A percentile compares a stretch with the other conserved stretches of the same genome.
These are phyloP conservation scores for Reticulitermes lucifugus DNA, from an alignment of 2,888 invertebrate species.

Conservation along the genomic window DNA sequence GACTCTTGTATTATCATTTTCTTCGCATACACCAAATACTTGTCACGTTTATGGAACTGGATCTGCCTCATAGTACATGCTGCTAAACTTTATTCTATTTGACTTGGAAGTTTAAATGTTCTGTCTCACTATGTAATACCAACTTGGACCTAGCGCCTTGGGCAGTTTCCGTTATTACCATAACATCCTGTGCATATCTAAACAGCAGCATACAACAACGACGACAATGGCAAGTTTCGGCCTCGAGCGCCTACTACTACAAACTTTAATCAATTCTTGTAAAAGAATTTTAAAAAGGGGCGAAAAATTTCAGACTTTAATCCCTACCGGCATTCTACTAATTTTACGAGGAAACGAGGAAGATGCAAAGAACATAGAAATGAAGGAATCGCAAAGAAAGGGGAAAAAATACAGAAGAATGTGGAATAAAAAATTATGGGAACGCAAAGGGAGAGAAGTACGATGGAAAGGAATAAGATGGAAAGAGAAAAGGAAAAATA, in stretches of 20 bases:
- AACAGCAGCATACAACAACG: neutral
- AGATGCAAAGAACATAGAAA: neutral
- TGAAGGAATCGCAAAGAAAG: neutral
- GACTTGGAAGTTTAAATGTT: constrained; percentile 1
- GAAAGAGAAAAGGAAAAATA: too few relatives aligned
- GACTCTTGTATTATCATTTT: neutral
- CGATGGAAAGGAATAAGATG: too few relatives aligned
- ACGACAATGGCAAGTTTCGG: neutral
- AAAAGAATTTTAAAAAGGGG: neutral
- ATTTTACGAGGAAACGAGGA: neutral
- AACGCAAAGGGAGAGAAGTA: neutral
- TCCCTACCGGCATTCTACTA: neutral
- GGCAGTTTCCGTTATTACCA: neutral
- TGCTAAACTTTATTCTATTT: constrained; percentile 1
- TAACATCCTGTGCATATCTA: constrained; percentile 15
- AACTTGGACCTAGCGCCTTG: neutral
- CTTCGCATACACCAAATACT: neutral
- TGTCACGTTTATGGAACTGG: neutral
- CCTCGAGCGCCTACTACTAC: neutral
- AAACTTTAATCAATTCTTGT: neutral
- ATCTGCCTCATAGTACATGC: neutral
- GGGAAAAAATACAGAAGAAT: neutral
- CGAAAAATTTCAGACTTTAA: neutral
- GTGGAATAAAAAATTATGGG: neutral
- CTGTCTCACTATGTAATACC: neutral